These are phyloP conservation scores for Erebia ligea DNA, from an alignment of 2,888 invertebrate genomes.

Conservation along the genomic window DNA sequence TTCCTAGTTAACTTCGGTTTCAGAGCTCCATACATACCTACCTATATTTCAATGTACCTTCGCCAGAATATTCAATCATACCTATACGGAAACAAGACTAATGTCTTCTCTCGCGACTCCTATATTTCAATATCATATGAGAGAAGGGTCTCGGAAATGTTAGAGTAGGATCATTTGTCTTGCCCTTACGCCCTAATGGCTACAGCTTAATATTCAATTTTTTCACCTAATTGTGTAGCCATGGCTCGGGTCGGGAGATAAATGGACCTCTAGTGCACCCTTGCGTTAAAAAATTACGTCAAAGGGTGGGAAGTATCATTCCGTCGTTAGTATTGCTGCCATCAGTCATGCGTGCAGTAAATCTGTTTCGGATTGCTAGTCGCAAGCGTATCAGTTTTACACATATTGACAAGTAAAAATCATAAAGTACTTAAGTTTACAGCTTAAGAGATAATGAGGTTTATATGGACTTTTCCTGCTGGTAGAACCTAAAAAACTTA, in stretches of 20 bases:
- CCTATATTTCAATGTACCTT: not conserved
- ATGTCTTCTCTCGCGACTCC: conserved; percentile 24
- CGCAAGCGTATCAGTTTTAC: conserved; percentile 8
- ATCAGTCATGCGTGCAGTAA: conserved; percentile 72
- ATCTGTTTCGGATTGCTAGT: conserved; percentile 56
- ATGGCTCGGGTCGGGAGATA: conserved; percentile 55
- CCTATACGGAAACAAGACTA: conserved; percentile 17
- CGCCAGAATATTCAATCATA: not conserved
- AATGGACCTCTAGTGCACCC: conserved; percentile 65
- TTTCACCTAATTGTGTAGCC: conserved; percentile 61
- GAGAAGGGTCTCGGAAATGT: conserved; percentile 34
- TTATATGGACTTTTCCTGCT: too few species aligned
- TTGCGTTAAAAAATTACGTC: conserved; percentile 67
- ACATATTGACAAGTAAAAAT: not conserved
- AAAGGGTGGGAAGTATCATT: conserved; percentile 67
- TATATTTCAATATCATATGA: conserved; percentile 38
- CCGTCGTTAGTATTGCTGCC: conserved; percentile 66
- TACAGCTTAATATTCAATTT: conserved; percentile 61
- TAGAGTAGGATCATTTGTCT: conserved; percentile 49
- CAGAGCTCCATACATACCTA: not conserved
- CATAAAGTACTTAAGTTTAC: too few species aligned
- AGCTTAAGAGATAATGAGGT: too few species aligned
- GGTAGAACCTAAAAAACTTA: too few species aligned
- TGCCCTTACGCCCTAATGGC: conserved; percentile 51
- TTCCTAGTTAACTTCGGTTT: not conserved